phyloP scores from a whole-genome alignment of 2,113 vertebrate genomes.

The Meleagris gallopavo region DNA sequence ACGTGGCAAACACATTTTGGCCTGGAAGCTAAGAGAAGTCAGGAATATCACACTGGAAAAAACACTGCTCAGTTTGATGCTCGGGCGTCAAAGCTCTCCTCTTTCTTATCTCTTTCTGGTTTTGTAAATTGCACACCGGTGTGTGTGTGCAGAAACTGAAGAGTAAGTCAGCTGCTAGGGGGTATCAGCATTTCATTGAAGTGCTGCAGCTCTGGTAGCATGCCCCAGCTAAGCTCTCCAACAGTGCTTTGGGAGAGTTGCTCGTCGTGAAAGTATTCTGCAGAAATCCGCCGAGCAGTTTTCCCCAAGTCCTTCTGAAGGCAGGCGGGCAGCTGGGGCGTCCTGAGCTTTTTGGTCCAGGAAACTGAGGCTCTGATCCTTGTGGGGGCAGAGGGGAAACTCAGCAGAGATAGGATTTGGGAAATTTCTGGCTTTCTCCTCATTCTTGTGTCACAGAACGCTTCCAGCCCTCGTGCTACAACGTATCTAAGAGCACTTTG shows the following conservation, averaged over 20 bases:
- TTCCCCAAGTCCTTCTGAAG: neutral
- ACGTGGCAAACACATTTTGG: constrained; percentile 46
- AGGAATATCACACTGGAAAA: neutral
- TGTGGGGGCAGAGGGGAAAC: neutral
- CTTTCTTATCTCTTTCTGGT: neutral
- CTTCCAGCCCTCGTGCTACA: neutral
- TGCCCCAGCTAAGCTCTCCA: neutral
- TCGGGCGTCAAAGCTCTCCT: neutral
- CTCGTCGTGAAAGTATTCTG: neutral
- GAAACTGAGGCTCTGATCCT: neutral
- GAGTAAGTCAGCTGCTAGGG: rapidly evolving
- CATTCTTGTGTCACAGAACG: rapidly evolving
- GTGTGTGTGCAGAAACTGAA: neutral
- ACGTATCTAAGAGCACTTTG: neutral
- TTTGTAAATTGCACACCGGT: neutral
- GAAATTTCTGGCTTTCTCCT: neutral
- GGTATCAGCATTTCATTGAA: rapidly evolving
- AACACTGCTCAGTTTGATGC: neutral
- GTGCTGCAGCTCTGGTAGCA: rapidly evolving
- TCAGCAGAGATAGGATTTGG: neutral
- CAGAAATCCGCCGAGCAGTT: neutral
- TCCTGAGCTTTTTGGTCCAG: neutral
- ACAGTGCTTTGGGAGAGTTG: neutral
- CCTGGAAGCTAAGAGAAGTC: neutral
- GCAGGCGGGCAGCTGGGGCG: neutral